Evolutionary conservation across 92 coral and sea anemone species (phyloP), one percentile per base, ranked within the genome.

Genomic region (Montipora capitata): DNA sequence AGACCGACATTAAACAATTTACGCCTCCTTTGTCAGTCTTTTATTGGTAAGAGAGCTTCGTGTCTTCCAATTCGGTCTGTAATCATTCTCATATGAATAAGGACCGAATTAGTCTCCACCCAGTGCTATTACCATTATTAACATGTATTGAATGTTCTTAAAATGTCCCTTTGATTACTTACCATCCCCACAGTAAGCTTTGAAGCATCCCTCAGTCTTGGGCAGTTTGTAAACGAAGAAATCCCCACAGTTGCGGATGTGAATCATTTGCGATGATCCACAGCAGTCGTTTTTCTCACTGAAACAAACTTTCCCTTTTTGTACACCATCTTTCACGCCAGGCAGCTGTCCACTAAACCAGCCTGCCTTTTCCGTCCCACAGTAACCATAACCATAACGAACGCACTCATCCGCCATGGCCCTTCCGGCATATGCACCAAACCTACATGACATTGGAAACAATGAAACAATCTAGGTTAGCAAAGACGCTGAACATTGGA

Each of bases 181-280:
- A 68, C 85, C 85, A n/a, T 80, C 48, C 5, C 85, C 85, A 67
- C 85, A 80, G 44, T 80, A 80, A n/a, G 75, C 85, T 10, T 80
- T 67, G 35, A 1, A 48, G 49, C 85, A 80, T 12, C 65, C 85
- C 5, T 80, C 27, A 1, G 85, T 67, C 18, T 3, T 0, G 7
- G 85, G 85, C 7, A 80, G 40, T 1, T 38, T 11, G 66, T 80
- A 80, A 3, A 80, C 85, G 10, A 44, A 80, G 74, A 80, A 80
- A 20, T 64, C 48, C 13, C 72, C 52, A 10, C 85, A 80, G 58
- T 15, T 68, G 16, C 85, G 85, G 8, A 66, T 44, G 2, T 2
- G 3, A 80, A 80, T 67, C 1, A 12, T 0, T 4, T 45, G 16
- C 7, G 1, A 7, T 66, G 76, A 43, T 3, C 4, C 38, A 49